phyloP scores from a whole-genome alignment of 2,888 invertebrate species.

The Aphidius colemani region DNA sequence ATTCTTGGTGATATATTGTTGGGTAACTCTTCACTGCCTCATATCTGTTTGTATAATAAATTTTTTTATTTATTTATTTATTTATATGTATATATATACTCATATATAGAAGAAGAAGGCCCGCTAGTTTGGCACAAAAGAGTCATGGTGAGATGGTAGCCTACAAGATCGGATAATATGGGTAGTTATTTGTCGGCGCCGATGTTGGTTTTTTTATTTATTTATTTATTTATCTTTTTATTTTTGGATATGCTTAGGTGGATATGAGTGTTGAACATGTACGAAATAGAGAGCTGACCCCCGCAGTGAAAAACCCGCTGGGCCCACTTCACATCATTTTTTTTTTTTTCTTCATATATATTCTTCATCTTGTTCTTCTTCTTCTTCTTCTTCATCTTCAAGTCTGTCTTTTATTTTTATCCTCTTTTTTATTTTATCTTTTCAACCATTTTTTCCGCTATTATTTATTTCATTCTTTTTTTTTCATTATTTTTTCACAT shows the following conservation, averaged over 20 bases:
- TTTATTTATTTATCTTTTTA: neutral
- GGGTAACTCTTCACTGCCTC: conserved; percentile 17
- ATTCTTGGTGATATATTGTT: neutral
- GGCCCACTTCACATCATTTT: conserved; percentile 33
- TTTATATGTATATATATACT: neutral
- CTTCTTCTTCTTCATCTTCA: conserved; percentile 17
- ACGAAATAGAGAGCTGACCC: conserved; percentile 51
- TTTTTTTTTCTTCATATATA: conserved; percentile 23
- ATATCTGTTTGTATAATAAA: neutral
- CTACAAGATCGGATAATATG: conserved; percentile 58
- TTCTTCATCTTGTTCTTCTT: conserved; percentile 17
- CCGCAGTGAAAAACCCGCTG: conserved; percentile 54
- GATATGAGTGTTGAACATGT: conserved; percentile 38
- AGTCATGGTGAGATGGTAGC: conserved; percentile 58
- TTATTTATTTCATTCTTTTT: neutral
- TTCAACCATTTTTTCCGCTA: neutral
- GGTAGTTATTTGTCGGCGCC: conserved; percentile 60
- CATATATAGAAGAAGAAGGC: too few species aligned
- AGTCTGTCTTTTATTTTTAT: conserved; percentile 14
- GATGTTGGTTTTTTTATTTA: conserved; percentile 57
- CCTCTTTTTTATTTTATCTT: conserved; percentile 11
- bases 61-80: neutral
- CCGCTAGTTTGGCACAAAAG: conserved; percentile 46
- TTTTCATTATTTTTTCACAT: neutral
- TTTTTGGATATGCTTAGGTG: too few species aligned